Base-by-base conservation (phyloP, 2,797 vertebrate species). In the Urosaurus nigricauda region DNA sequence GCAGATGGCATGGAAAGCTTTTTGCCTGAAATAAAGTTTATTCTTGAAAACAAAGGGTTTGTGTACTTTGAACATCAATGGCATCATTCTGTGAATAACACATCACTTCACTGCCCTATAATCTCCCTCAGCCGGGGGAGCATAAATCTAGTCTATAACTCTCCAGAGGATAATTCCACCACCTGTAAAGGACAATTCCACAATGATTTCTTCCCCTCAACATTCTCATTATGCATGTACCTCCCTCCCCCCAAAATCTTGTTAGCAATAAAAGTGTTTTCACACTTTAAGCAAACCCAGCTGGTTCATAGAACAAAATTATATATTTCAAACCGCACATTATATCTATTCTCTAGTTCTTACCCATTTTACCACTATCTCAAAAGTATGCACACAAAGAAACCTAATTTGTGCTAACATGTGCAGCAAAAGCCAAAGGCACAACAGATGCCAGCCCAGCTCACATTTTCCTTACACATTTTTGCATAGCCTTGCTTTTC, bases 271-370 rank as follows among this genome's bases (percentile, higher is more conserved):
- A 87, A 56, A 85, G 90, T 8, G 78, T 88, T 87, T 40, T 83
- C 19, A 26, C 88, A 94, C 90, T 87, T 85, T 85, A 92, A 63
- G 53, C 79, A 78, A 0, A 4, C 40, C 43, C 65, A 83, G 79
- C 88, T 40, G 7, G 37, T n/a, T 68, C 43, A 88, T 32, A 91
- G 40, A 83, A 84, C 43, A 93, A 86, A 75, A 90, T 91, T 70
- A 92, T 87, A 85, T 78, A 79, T 56, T 78, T 21, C 58, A 86
- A 86, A 77, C 81, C 81, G 60, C 6, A 43, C 16, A 83, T 86
- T 89, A 89, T 77, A 89, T 58, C 87, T 51, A 53, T 68, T 24
- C 58, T 86, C 37, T 83, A 14, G 85, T 88, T 91, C 80, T 83
- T 84, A 75, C 21, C 0, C 2, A 81, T 56, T 43, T 91, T 84